Conservation (phyloP, 2,797 vertebrate genomes). For the Sebastes cheni region DNA sequence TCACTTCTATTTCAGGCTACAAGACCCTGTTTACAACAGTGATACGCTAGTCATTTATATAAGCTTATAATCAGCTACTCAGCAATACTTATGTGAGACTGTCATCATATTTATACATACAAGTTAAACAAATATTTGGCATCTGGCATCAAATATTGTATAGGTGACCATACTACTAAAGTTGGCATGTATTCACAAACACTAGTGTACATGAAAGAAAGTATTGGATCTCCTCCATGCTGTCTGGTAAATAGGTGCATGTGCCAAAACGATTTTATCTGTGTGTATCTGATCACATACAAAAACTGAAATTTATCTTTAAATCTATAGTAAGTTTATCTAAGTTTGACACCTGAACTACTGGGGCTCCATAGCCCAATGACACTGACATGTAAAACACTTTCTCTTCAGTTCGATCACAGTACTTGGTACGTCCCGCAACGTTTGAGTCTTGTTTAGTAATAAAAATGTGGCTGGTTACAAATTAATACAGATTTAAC, state of each 20-base stretch:
- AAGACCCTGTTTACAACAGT: slow-evolving; percentile 60
- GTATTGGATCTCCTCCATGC: slow-evolving; percentile 37
- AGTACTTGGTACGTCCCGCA: slow-evolving; percentile 28
- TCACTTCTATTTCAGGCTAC: slow-evolving; percentile 58
- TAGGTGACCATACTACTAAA: slow-evolving; percentile 47
- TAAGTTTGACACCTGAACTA: slow-evolving; percentile 32
- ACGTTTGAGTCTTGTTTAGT: slow-evolving; percentile 4
- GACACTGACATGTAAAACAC: slow-evolving; percentile 1
- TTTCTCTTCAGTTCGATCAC: slow-evolving; percentile 21
- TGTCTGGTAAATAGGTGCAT: slow-evolving; percentile 39
- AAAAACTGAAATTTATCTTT: slow-evolving; percentile 31
- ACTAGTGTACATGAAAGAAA: slow-evolving; percentile 54
- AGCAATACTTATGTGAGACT: slow-evolving; percentile 58
- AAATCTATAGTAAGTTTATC: slow-evolving; percentile 27
- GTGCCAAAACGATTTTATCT: slow-evolving; percentile 34
- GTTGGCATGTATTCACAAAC: slow-evolving; percentile 66
- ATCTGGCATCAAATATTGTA: slow-evolving; percentile 59
- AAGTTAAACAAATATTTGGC: slow-evolving; percentile 70
- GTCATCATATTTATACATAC: slow-evolving; percentile 62
- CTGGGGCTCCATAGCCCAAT: not conserved
- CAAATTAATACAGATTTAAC: not conserved
- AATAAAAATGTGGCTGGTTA: slow-evolving; percentile 7
- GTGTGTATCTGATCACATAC: slow-evolving; percentile 16
- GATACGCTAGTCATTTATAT: slow-evolving; percentile 54
- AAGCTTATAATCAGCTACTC: slow-evolving; percentile 58